A percentile compares a stretch with the other conserved stretches of the same genome.
Evolutionary conservation across 2,113 vertebrate species (phyloP).

Genomic region (Glaucomys volans): DNA sequence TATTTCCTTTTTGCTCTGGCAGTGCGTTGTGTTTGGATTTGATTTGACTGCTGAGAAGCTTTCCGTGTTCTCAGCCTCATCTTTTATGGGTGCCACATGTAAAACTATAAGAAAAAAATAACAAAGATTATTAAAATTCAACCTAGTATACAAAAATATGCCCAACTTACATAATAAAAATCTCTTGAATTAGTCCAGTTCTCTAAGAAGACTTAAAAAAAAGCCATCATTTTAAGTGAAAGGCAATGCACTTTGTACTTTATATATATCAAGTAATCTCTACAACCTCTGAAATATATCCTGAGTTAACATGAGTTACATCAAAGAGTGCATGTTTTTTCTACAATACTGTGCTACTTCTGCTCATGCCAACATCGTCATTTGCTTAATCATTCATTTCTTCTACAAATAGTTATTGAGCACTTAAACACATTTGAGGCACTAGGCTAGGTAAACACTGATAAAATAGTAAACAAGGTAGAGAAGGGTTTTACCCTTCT

Average conservation of each 20-base stretch:
- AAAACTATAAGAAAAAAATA: slow-evolving; percentile 86
- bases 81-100: slow-evolving; percentile 93
- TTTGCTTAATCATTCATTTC: not conserved
- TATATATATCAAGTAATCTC: slow-evolving; percentile 13
- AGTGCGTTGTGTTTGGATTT: slow-evolving; percentile 88
- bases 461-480: slow-evolving; percentile 40
- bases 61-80: slow-evolving; percentile 99
- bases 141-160: not conserved
- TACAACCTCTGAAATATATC: slow-evolving; percentile 29
- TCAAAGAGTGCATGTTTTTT: not conserved
- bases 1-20: slow-evolving; percentile 95
- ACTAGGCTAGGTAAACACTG: not conserved
- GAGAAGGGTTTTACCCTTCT: slow-evolving; percentile 12
- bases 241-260: not conserved
- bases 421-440: slow-evolving; percentile 12
- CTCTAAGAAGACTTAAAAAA: not conserved
- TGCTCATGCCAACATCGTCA: not conserved
- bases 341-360: not conserved
- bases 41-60: slow-evolving; percentile 95
- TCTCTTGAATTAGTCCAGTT: not conserved
- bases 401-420: slow-evolving; percentile 32
- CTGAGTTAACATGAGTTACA: not conserved
- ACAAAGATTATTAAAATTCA: slow-evolving; percentile 62
- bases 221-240: slow-evolving; percentile 41
- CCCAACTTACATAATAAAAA: slow-evolving; percentile 35